Evolutionary conservation across 1,140 invertebrate genomes (phyloP).

Genomic region (Bactericera cockerelli): DNA sequence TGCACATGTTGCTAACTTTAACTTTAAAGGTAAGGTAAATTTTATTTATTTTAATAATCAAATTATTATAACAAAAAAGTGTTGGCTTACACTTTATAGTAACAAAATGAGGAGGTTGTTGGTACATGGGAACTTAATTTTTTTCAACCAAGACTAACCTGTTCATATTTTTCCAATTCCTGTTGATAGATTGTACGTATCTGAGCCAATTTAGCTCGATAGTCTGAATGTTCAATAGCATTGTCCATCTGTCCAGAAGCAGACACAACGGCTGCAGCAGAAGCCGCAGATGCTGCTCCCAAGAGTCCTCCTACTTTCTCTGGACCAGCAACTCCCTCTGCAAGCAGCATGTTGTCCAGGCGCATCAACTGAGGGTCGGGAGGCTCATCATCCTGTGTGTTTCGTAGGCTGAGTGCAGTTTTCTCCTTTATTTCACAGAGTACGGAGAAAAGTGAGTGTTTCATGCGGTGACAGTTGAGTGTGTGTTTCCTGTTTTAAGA

Average conservation of each 20-base stretch:
- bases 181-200: slow-evolving; percentile 98
- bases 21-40: too few relatives aligned
- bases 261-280: slow-evolving; percentile 71
- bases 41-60: too few relatives aligned
- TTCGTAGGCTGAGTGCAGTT: slow-evolving; percentile 88
- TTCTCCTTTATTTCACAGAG: slow-evolving; percentile 96
- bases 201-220: slow-evolving; percentile 95
- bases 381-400: slow-evolving; percentile 95
- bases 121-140: too few relatives aligned
- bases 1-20: too few relatives aligned
- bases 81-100: too few relatives aligned
- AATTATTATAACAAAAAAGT: too few relatives aligned
- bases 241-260: slow-evolving; percentile 68
- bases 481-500: slow-evolving; percentile 60
- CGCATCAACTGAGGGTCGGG: slow-evolving; percentile 98
- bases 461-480: slow-evolving; percentile 90
- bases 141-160: too few relatives aligned
- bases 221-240: slow-evolving; percentile 98
- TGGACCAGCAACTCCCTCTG: slow-evolving; percentile 95
- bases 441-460: slow-evolving; percentile 86
- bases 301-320: slow-evolving; percentile 89
- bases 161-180: slow-evolving; percentile 98
- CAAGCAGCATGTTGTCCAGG: slow-evolving; percentile 98
- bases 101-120: too few relatives aligned
- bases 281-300: slow-evolving; percentile 74